Evolutionary conservation across 2,113 vertebrate genomes (phyloP).

Genomic region (Bettongia penicillata): DNA sequence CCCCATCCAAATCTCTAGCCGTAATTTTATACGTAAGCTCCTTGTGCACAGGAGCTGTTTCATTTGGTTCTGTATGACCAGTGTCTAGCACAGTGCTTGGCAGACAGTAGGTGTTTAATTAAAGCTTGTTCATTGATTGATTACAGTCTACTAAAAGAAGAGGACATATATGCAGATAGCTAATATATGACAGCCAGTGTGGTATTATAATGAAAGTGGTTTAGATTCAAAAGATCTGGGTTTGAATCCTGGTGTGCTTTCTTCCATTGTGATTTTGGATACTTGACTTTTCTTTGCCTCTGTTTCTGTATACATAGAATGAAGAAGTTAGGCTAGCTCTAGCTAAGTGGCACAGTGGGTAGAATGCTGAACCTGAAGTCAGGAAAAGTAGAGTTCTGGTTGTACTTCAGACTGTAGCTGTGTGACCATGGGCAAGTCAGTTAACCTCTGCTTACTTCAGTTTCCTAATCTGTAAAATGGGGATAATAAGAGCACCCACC

Average conservation of each 20-base stretch:
- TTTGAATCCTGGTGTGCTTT: neutral
- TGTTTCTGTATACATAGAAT: neutral
- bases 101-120: neutral
- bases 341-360: neutral
- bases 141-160: neutral
- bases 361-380: neutral
- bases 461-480: neutral
- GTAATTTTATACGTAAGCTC: neutral
- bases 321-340: neutral
- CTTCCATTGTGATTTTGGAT: neutral
- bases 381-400: neutral
- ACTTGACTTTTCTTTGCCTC: neutral
- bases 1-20: neutral
- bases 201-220: neutral
- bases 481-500: neutral
- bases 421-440: neutral
- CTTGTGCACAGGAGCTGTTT: no score
- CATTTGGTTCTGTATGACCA: no score
- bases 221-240: neutral
- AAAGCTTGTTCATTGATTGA: neutral
- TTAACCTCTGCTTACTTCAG: neutral
- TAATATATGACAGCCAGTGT: neutral
- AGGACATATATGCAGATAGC: neutral
- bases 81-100: no score
- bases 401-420: neutral